Base-by-base conservation (phyloP, 2,797 vertebrate species). In the Esox masquinongy region DNA sequence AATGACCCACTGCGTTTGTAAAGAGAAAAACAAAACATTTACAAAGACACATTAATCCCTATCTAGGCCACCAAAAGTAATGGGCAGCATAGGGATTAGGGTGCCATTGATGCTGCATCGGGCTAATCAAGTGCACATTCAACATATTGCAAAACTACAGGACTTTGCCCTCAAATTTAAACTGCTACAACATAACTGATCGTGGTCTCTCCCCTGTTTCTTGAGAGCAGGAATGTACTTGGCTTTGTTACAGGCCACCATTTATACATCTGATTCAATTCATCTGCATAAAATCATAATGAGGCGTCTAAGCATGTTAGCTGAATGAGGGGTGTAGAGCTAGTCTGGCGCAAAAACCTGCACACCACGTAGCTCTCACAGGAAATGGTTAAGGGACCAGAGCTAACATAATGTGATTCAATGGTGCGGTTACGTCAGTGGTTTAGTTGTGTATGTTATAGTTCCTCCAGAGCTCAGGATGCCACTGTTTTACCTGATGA, bases 401-500 rank as follows among this genome's bases (percentile, higher is more conserved):
- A 2, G 3, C 22, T 61, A 24, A 61, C 9, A 4, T 26, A 61
- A 61, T 61, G 22, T 61, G 24, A 61, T 61, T 61, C n/a, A 61
- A 24, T 61, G 19, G 7, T n/a, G 56, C 11, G 56, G 56, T 67
- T 17, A 67, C 56, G 8, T 67, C 31, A 22, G 16, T 17, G 31
- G 15, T 66, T 31, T 34, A 34, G 29, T 17, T 16, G 29, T 31
- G 26, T 17, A 7, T 59, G 6, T 24, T 29, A 31, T 17, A 34
- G 26, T 17, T 31, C 11, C 26, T 64, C 5, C 26, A 29, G 5
- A 17, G 1, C 26, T 64, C 22, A 31, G 24, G 61, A 26, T 64
- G 26, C 4, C 12, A 17, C 15, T 56, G 22, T 36, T 86, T 88
- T 72, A 97, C 96, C 96, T 95, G 95, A 73, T 95, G 93, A 16